phyloP scores from a whole-genome alignment of 2,113 vertebrate species.

The Cyphotilapia sp. region DNA sequence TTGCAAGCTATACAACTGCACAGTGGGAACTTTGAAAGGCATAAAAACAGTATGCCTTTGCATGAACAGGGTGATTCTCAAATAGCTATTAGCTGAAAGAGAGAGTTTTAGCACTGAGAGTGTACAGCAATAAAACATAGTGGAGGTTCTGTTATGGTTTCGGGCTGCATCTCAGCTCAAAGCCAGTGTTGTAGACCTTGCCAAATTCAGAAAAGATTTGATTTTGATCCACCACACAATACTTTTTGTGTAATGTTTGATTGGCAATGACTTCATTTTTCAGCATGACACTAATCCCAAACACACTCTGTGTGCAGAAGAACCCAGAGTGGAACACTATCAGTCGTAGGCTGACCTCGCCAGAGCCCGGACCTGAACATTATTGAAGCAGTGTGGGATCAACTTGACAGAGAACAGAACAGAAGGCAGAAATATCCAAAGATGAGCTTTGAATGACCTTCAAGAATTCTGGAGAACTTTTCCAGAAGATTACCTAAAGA shows the following conservation, averaged over 20 bases:
- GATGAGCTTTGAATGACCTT: not conserved
- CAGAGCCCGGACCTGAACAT: not conserved
- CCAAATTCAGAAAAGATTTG: not conserved
- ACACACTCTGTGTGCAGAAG: not conserved
- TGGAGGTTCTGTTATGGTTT: not conserved
- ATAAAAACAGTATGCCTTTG: not conserved
- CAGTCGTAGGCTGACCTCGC: not conserved
- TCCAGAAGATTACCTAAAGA: not conserved
- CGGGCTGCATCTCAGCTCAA: not conserved
- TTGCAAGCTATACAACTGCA: not conserved
- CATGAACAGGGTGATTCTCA: not conserved
- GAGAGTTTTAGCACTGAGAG: not conserved
- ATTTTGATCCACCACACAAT: not conserved
- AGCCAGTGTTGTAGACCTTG: not conserved
- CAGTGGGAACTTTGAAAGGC: not conserved
- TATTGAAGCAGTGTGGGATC: not conserved
- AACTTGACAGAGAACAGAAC: not conserved
- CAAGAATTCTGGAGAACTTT: not conserved
- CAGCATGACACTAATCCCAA: not conserved
- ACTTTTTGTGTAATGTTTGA: not conserved
- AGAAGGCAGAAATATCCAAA: not conserved
- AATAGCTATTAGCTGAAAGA: not conserved
- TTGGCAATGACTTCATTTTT: not conserved
- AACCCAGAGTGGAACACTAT: not conserved
- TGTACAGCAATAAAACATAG: not conserved